Evolutionary conservation across 2,797 vertebrate genomes (phyloP).

Genomic region (Austrolebias charrua): DNA sequence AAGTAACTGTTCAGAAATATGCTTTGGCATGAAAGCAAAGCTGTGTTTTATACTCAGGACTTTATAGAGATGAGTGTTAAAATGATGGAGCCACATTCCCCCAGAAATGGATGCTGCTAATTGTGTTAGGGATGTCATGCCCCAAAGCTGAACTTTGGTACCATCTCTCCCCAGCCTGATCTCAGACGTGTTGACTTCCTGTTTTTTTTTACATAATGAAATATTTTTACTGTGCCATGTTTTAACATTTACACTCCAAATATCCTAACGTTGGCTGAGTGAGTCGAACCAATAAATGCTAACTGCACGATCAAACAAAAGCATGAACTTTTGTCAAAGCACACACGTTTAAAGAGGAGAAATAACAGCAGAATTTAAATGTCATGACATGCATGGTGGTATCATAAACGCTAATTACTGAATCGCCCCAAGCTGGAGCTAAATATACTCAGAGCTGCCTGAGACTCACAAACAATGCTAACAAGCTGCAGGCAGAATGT

Average conservation of each 20-base stretch:
- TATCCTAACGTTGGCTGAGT: neutral
- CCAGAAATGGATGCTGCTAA: neutral
- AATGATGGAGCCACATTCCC: neutral
- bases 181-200: neutral
- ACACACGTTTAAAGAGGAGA: neutral
- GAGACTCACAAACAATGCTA: conserved; percentile 47
- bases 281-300: neutral
- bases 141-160: no score
- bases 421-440: conserved; percentile 30
- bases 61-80: neutral
- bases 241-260: neutral
- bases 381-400: conserved; percentile 26
- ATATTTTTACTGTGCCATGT: neutral
- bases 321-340: neutral
- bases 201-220: conserved; percentile 7
- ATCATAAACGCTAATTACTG: conserved; percentile 39
- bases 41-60: neutral
- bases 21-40: neutral
- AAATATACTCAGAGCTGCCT: conserved; percentile 37
- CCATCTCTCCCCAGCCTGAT: neutral
- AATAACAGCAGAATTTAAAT: conserved; percentile 33
- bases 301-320: conserved; percentile 9
- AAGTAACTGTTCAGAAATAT: neutral
- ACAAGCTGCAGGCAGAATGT: conserved; percentile 42
- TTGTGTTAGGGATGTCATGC: neutral